A percentile compares a stretch with the other conserved stretches of the same genome.
Conservation (phyloP, 2,113 vertebrate genomes). For the Microcebus murinus region DNA sequence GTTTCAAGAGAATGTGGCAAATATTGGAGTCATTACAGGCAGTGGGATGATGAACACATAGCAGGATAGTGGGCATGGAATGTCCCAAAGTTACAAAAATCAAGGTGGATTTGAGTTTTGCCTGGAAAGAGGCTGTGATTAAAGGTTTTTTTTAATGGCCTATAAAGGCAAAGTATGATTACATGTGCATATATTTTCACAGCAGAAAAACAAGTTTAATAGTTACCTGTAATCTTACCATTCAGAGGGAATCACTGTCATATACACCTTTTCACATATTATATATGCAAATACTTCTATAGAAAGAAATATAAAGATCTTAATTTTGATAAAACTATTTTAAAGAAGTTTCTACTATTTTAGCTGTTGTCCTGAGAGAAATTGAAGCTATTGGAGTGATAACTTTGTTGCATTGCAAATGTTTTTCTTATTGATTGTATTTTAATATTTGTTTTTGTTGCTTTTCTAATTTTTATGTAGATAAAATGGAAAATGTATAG, state of each 20-base stretch:
- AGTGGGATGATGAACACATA: not conserved
- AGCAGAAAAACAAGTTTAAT: slow-evolving; percentile 18
- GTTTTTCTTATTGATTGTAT: not conserved
- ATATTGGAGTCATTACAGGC: not conserved
- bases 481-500: slow-evolving; percentile 10
- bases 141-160: not conserved
- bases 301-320: slow-evolving; percentile 7
- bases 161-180: slow-evolving; percentile 4
- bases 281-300: not conserved
- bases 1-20: not conserved
- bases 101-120: not conserved
- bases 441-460: slow-evolving; percentile 12
- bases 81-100: not conserved
- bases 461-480: slow-evolving; percentile 46
- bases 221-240: not conserved
- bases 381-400: not conserved
- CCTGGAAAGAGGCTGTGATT: not conserved
- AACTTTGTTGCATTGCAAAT: not conserved
- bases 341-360: not conserved
- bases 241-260: slow-evolving; percentile 22
- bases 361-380: not conserved
- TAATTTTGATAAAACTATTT: slow-evolving; percentile 39
- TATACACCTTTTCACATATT: not conserved
- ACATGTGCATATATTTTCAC: not conserved
- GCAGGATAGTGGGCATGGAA: not conserved